Percentiles rank a stretch among this genome's conserved stretches.
phyloP scores from a whole-genome alignment of 2,797 vertebrate species.

The Uromys caudimaculatus region DNA sequence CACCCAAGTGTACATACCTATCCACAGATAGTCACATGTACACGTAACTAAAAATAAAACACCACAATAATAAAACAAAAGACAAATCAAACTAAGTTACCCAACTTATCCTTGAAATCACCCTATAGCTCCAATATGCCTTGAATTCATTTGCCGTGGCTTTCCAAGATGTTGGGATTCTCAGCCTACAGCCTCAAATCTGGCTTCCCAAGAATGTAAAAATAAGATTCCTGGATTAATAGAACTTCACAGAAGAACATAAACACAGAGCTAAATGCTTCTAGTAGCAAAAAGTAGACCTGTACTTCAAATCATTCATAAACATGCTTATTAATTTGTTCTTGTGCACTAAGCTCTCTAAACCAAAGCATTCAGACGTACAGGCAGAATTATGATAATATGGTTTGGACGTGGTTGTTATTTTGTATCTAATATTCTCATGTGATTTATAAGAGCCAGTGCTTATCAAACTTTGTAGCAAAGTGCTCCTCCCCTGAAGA shows the following conservation, averaged over 20 bases:
- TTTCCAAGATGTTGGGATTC: not conserved
- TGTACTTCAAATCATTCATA: conserved; percentile 15
- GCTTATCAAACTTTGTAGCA: not conserved
- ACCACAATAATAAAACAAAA: not conserved
- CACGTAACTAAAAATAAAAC: not conserved
- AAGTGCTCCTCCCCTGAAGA: not conserved
- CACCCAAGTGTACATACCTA: not conserved
- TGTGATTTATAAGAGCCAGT: not conserved
- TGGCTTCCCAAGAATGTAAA: not conserved
- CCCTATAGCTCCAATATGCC: not conserved
- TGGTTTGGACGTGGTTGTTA: not conserved
- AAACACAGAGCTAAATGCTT: not conserved
- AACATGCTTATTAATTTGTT: not conserved
- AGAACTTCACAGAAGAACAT: not conserved
- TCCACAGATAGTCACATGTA: not conserved
- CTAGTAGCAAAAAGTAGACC: not conserved
- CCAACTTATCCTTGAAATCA: not conserved
- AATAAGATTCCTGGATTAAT: not conserved
- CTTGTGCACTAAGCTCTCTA: not conserved
- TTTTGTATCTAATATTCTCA: not conserved
- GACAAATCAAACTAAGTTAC: too few relatives aligned
- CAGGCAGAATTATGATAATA: too few relatives aligned
- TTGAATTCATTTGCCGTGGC: not conserved
- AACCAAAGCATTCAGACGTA: not conserved
- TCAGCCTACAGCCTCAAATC: not conserved